A percentile compares a stretch with the other conserved stretches of the same genome.
Conservation (phyloP, 2,888 invertebrate species). For the Eristalis arbustorum region DNA sequence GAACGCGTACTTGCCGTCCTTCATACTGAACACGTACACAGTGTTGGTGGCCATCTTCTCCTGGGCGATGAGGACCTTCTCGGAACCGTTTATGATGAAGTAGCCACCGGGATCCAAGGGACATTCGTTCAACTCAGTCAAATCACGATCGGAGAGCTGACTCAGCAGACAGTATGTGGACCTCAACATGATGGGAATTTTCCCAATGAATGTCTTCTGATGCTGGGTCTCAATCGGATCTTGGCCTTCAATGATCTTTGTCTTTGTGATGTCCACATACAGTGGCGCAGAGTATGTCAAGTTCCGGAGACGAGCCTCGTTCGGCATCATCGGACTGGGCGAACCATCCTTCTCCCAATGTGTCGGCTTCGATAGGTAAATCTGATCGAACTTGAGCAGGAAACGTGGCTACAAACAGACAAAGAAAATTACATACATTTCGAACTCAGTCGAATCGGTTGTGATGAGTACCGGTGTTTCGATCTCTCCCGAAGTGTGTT, state of each 20-base stretch:
- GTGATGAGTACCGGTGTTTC: constrained; percentile 85
- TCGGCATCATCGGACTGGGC: constrained; percentile 99
- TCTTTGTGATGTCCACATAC: constrained; percentile 99
- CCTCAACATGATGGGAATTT: constrained; percentile 99
- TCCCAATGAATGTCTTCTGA: constrained; percentile 89
- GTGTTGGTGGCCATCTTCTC: constrained; percentile 99
- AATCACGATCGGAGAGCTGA: constrained; percentile 98
- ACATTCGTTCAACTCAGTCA: constrained; percentile 99
- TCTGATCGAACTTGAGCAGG: constrained; percentile 98
- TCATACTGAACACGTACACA: constrained; percentile 99
- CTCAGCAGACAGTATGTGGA: constrained; percentile 98
- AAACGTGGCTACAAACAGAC: constrained; percentile 86
- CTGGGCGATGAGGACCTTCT: constrained; percentile 98
- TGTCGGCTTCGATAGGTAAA: constrained; percentile 99
- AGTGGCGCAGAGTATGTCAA: constrained; percentile 98
- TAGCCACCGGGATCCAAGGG: constrained; percentile 99
- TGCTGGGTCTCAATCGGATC: constrained; percentile 92
- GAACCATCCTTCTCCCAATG: constrained; percentile 99
- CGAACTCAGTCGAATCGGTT: neutral
- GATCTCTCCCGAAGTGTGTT: constrained; percentile 95
- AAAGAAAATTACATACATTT: neutral
- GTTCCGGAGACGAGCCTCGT: constrained; percentile 98
- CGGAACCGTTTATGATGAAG: constrained; percentile 99
- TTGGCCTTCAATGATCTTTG: constrained; percentile 93
- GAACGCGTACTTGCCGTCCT: constrained; percentile 99